These are phyloP conservation scores for Olivierus martensii DNA, from an alignment of 1,140 invertebrate species.

Conservation along the genomic window DNA sequence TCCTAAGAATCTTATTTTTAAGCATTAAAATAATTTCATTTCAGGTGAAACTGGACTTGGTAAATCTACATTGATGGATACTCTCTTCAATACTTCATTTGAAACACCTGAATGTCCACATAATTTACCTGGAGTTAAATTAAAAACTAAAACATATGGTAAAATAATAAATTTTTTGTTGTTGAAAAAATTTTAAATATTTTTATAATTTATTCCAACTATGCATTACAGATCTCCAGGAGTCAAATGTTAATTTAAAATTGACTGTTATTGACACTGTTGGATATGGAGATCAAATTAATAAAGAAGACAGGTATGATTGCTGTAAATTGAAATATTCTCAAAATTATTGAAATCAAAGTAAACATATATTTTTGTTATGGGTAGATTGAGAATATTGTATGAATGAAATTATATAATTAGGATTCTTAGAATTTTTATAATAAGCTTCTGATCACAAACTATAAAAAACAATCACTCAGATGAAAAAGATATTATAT, in stretches of 20 bases:
- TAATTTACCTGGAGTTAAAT: slow-evolving; percentile 13
- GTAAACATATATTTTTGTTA: too few relatives aligned
- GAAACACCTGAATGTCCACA: slow-evolving; percentile 14
- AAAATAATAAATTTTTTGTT: neutral
- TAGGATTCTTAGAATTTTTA: too few relatives aligned
- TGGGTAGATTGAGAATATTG: too few relatives aligned
- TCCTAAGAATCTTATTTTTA: too few relatives aligned
- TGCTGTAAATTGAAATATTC: too few relatives aligned
- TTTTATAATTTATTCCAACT: too few relatives aligned
- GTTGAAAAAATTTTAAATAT: too few relatives aligned
- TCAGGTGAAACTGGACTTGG: slow-evolving; percentile 43
- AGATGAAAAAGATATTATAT: too few relatives aligned
- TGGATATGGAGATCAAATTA: slow-evolving; percentile 98
- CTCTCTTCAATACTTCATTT: slow-evolving; percentile 89
- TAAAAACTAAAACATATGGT: slow-evolving; percentile 18
- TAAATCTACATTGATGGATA: slow-evolving; percentile 98
- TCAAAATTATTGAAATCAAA: too few relatives aligned
- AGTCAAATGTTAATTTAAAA: slow-evolving; percentile 91
- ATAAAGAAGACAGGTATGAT: slow-evolving; percentile 76
- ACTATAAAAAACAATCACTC: too few relatives aligned
- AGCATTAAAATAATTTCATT: neutral
- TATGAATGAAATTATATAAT: too few relatives aligned
- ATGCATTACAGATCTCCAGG: slow-evolving; percentile 68
- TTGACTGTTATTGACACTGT: slow-evolving; percentile 93
- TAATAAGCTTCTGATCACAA: too few relatives aligned